Evolutionary conservation across 2,113 vertebrate species (phyloP), one percentile per base, ranked within the genome.

Genomic region (Hyperopisus bebe): DNA sequence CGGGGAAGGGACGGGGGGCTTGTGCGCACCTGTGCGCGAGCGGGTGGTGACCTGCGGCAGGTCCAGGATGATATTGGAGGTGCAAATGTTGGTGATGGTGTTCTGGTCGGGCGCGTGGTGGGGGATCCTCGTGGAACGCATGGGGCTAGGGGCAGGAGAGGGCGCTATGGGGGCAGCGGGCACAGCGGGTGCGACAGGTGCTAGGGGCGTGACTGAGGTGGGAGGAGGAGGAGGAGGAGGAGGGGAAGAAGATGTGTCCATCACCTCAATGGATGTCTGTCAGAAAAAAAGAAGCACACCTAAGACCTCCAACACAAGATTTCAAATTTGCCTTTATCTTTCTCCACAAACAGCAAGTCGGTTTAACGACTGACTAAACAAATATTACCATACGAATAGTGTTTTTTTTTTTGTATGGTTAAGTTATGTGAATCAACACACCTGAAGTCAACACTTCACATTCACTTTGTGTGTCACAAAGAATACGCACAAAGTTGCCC

Each of bases 41-140:
- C 96, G 95, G 0, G 96, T 96, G 88, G 95, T 95, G 88, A 96
- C 95, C 88, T 95, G 95, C 0, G 94, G 94, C n/a, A 95, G 91
- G 94, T 96, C 95, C 89, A 96, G 88, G 92, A 96, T 96, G 93
- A 96, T 96, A 94, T 96, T 96, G 92, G 96, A 96, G 87, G 94
- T 95, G 87, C 96, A 96, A 92, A 96, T 96, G 94, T 96, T 96
- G 91, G 96, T 96, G 93, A 96, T 96, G 89, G 95, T 96, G 95
- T 96, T 96, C 92, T 95, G 94, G 90, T 96, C 95, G 0, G 95
- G 94, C 90, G 95, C 94, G 91, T 96, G 93, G 35, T 94, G 93
- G 50, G 94, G 94, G 0, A 94, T 95, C 95, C 87, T 35, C 48
- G 93, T 92, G 0, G 96, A 94, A 83, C 95, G 95, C 0, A 95